Evolutionary conservation across 2,797 vertebrate genomes (phyloP).

Genomic region (Antrozous pallidus): DNA sequence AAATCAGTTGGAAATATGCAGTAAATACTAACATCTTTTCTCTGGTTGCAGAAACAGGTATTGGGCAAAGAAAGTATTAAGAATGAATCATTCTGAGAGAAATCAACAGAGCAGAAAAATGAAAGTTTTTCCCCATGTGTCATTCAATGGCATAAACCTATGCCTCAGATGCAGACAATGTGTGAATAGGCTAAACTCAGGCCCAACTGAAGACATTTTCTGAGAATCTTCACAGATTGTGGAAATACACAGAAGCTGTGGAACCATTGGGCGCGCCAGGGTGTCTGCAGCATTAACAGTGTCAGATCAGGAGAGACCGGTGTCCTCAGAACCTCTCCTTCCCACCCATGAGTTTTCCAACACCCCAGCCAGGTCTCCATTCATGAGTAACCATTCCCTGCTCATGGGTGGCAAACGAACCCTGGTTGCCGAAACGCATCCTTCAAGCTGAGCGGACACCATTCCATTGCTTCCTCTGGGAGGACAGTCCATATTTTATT

Average conservation of each 20-base stretch:
- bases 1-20: background rate
- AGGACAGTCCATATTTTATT: background rate
- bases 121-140: conserved; percentile 43
- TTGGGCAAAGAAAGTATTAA: background rate
- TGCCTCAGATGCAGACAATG: background rate
- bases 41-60: background rate
- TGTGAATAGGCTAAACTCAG: background rate
- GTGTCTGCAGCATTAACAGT: background rate
- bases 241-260: background rate
- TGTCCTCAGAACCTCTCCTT: conserved; percentile 24
- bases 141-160: background rate
- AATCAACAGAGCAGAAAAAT: conserved; percentile 24
- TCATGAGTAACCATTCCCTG: conserved; percentile 5
- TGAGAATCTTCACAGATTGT: background rate
- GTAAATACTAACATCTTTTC: conserved; percentile 16
- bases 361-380: background rate
- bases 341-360: background rate
- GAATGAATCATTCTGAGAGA: conserved; percentile 59
- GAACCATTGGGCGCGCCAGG: background rate
- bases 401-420: background rate
- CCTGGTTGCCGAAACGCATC: background rate
- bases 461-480: background rate
- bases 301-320: background rate
- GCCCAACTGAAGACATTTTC: background rate
- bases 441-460: background rate